These are phyloP conservation scores for Karalla daura DNA, from an alignment of 2,797 vertebrate genomes.

Conservation along the genomic window DNA sequence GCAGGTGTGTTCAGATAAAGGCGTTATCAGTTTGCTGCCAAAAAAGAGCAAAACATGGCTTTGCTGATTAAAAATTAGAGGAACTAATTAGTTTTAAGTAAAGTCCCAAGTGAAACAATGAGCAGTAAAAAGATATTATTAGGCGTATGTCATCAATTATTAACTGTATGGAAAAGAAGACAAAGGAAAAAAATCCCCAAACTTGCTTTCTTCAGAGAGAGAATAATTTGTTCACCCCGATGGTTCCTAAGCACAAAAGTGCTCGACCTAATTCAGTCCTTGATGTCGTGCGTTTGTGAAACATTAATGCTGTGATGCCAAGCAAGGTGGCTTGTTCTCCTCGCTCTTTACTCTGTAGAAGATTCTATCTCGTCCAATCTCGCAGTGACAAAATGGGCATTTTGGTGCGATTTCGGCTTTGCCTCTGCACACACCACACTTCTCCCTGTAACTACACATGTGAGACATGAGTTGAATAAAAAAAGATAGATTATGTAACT, in stretches of 20 bases:
- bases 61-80: conserved; percentile 72
- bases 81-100: conserved; percentile 76
- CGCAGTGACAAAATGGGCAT: not conserved
- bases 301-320: conserved; percentile 39
- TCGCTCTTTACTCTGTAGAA: conserved; percentile 6
- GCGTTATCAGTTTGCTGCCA: conserved; percentile 70
- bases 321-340: conserved; percentile 20
- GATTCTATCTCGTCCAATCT: conserved; percentile 8
- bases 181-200: conserved; percentile 55
- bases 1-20: conserved; percentile 70
- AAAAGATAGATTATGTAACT: not conserved
- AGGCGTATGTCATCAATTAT: conserved; percentile 76
- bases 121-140: conserved; percentile 74
- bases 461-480: no score
- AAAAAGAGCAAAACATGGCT: conserved; percentile 68
- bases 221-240: conserved; percentile 54
- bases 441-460: not conserved
- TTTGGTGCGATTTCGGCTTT: not conserved
- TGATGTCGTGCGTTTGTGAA: conserved; percentile 43
- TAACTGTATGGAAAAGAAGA: conserved; percentile 66
- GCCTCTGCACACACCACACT: not conserved
- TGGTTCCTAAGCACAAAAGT: conserved; percentile 42
- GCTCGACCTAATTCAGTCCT: conserved; percentile 61
- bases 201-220: conserved; percentile 62
- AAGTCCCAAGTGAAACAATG: conserved; percentile 74